phyloP scores from a whole-genome alignment of 2,888 invertebrate species.

The Trisateles emortualis region DNA sequence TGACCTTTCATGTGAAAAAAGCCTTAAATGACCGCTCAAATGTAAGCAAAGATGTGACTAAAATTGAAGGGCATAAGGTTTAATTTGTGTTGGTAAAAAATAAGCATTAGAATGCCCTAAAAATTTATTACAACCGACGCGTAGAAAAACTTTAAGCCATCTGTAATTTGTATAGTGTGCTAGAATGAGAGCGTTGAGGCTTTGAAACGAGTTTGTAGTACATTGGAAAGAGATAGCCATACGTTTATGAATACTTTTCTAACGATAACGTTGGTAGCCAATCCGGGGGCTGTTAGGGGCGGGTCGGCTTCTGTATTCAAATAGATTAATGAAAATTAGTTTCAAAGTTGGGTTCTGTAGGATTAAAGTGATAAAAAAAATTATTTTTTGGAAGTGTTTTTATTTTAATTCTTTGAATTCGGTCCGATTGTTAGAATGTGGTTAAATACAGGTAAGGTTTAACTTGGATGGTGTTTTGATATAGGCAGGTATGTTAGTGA shows the following conservation, averaged over 20 bases:
- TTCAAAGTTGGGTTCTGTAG: constrained; percentile 48
- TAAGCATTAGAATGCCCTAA: constrained; percentile 64
- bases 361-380: constrained; percentile 33
- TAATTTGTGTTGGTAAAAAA: constrained; percentile 29
- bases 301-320: constrained; percentile 65
- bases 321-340: constrained; percentile 65
- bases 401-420: constrained; percentile 29
- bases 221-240: constrained; percentile 65
- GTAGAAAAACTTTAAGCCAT: constrained; percentile 81
- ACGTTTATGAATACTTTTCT: constrained; percentile 52
- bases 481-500: background rate
- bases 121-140: constrained; percentile 65
- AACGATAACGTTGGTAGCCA: constrained; percentile 74
- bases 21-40: constrained; percentile 31
- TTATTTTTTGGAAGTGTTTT: constrained; percentile 29
- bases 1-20: constrained; percentile 33
- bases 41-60: constrained; percentile 37
- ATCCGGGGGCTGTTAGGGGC: constrained; percentile 75
- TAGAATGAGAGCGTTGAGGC: constrained; percentile 59
- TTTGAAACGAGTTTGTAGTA: constrained; percentile 27
- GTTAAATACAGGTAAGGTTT: constrained; percentile 15
- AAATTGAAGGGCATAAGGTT: background rate
- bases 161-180: constrained; percentile 75
- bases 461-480: background rate
- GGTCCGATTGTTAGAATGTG: constrained; percentile 17